Conservation (phyloP, 2,888 invertebrate species). For the Beris chalybata region DNA sequence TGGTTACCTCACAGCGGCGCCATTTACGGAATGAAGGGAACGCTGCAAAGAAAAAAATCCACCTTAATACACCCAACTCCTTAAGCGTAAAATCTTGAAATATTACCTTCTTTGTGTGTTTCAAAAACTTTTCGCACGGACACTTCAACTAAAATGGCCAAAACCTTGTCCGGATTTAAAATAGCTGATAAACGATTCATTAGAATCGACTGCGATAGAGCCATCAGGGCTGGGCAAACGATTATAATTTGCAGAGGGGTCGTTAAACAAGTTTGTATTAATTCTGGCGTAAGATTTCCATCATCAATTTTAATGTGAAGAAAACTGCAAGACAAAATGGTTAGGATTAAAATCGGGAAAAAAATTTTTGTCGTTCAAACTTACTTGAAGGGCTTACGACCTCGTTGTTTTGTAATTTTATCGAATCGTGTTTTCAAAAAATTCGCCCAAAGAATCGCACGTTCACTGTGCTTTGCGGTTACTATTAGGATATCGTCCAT, state of each 20-base stretch:
- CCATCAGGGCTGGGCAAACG: constrained; percentile 74
- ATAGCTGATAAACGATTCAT: constrained; percentile 52
- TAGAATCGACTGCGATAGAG: constrained; percentile 54
- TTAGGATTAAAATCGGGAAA: not conserved
- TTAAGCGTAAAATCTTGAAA: not conserved
- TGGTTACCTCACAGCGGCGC: constrained; percentile 77
- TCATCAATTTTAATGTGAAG: constrained; percentile 76
- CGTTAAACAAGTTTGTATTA: constrained; percentile 58
- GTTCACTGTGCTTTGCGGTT: constrained; percentile 76
- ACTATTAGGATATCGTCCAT: constrained; percentile 83
- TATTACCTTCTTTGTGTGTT: constrained; percentile 67
- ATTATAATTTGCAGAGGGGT: constrained; percentile 80
- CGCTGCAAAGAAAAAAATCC: constrained; percentile 50
- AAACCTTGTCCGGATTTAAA: constrained; percentile 67
- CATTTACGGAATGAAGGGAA: constrained; percentile 76
- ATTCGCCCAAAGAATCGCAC: constrained; percentile 78
- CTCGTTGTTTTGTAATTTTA: constrained; percentile 80
- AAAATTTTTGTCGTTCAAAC: constrained; percentile 42
- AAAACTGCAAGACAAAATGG: constrained; percentile 60
- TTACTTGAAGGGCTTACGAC: constrained; percentile 79
- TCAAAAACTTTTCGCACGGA: constrained; percentile 71
- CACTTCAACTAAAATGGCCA: constrained; percentile 81
- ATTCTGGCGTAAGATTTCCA: constrained; percentile 58
- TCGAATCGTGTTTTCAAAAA: constrained; percentile 82
- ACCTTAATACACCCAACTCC: not conserved